Conservation (phyloP, 2,888 invertebrate species). For the Selenia dentaria region DNA sequence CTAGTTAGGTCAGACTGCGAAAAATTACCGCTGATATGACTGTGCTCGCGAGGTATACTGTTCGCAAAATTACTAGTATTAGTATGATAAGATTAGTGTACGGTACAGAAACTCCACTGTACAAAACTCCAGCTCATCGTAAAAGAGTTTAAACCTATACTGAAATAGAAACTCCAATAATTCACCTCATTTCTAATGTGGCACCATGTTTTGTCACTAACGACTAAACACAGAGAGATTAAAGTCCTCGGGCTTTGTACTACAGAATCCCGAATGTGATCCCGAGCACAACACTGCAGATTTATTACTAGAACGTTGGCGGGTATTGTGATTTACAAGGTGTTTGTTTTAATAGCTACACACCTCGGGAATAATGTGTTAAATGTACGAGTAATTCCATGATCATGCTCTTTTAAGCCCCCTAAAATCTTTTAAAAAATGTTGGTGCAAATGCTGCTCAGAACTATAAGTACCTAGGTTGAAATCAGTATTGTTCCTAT, state of each 20-base stretch:
- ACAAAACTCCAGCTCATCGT: neutral
- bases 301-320: constrained; percentile 17
- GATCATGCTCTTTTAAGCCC: too few relatives aligned
- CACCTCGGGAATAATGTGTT: neutral
- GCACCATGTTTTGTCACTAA: constrained; percentile 26
- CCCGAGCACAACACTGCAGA: constrained; percentile 15
- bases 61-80: too few relatives aligned
- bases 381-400: too few relatives aligned
- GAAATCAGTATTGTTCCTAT: too few relatives aligned
- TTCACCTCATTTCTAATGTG: constrained; percentile 18
- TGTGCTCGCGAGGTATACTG: too few relatives aligned
- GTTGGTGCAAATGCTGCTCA: too few relatives aligned
- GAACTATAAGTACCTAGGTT: too few relatives aligned
- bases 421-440: too few relatives aligned
- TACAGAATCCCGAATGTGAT: neutral
- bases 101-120: too few relatives aligned
- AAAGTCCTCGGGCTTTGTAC: constrained; percentile 23
- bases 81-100: too few relatives aligned
- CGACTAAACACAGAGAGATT: constrained; percentile 24
- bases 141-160: constrained; percentile 6
- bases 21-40: too few relatives aligned
- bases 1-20: too few relatives aligned
- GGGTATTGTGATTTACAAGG: constrained; percentile 2
- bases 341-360: neutral
- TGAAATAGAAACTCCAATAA: constrained; percentile 10